Evolutionary conservation across 2,888 invertebrate species (phyloP), one percentile per base, ranked within the genome.

Genomic region (Caenorhabditis virilis): DNA sequence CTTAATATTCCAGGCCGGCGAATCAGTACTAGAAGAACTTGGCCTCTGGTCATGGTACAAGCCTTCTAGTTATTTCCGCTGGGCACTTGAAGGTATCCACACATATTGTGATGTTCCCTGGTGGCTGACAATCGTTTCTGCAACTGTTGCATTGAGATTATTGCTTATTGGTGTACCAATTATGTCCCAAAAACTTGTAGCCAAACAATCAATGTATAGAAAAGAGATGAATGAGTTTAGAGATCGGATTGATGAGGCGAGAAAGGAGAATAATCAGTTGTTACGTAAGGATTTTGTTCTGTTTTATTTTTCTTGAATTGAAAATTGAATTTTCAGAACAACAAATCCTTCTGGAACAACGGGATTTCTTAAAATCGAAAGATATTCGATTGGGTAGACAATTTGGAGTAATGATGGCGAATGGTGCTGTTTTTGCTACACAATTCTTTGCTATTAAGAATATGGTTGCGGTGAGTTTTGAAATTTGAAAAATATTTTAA

Each of bases 371-470:
- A 15, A 30, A 42, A 25, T 67, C 73, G 23, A 76, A 79, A 54
- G 78, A 77, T 45, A 78, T 78, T 42, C 60, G 62, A 33, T 41
- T 77, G 20, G 76, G 78, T 2, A 58, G 77, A n/a, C 78, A 82
- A 45, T 67, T 78, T 30, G 16, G 72, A 27, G 63, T 79, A 48
- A 74, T 84, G 48, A 26, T 69, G n/a, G 76, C 73, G 16, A 78
- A 89, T 89, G 87, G 88, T 52, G 94, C 94, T 0, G 85, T 97
- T 16, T 97, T 97, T 84, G 85, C 95, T 67, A 93, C 95, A 0
- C 91, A 93, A 83, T 97, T 95, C 83, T 88, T 91, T 85, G 92
- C 90, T 0, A 85, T 98, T 45, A 88, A 92, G 75, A 86, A 88
- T 69, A 95, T 98, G 95, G 89, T 93, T 1, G 90, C 90, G 80